Conservation (phyloP, 2,888 invertebrate genomes). For the Nephrotoma flavescens region DNA sequence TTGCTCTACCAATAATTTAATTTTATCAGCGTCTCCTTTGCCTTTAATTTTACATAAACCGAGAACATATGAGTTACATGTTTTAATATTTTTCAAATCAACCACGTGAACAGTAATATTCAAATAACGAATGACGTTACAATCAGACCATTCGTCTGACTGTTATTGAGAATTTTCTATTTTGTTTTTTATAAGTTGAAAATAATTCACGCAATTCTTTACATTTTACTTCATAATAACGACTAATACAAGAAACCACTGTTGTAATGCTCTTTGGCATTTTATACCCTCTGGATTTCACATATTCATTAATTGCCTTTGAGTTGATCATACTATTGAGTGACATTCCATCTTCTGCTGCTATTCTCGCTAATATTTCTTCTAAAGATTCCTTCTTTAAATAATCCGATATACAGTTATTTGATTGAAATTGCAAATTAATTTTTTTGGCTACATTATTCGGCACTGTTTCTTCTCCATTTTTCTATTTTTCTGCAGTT, state of each 20-base stretch:
- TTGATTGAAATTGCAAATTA: neutral
- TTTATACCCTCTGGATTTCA: neutral
- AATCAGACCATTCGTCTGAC: neutral
- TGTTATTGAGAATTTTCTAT: neutral
- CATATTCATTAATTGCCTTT: neutral
- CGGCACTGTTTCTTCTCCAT: neutral
- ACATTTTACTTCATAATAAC: too few species aligned
- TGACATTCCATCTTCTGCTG: neutral
- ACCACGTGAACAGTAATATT: neutral
- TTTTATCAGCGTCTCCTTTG: neutral
- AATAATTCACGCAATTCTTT: neutral
- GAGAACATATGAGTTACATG: neutral
- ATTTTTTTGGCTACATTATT: neutral
- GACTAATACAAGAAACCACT: neutral
- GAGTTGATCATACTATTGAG: neutral
- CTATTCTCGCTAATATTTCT: neutral
- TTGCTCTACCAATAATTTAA: neutral
- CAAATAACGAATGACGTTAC: neutral
- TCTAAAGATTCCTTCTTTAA: neutral
- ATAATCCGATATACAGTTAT: neutral
- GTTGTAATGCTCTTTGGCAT: neutral
- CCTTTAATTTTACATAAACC: conserved; percentile 1
- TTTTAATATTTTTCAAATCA: neutral
- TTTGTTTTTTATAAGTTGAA: neutral
- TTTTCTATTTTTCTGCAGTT: neutral